Evolutionary conservation across 2,797 vertebrate species (phyloP), one percentile per base, ranked within the genome.

Genomic region (Pseudopleuronectes americanus): DNA sequence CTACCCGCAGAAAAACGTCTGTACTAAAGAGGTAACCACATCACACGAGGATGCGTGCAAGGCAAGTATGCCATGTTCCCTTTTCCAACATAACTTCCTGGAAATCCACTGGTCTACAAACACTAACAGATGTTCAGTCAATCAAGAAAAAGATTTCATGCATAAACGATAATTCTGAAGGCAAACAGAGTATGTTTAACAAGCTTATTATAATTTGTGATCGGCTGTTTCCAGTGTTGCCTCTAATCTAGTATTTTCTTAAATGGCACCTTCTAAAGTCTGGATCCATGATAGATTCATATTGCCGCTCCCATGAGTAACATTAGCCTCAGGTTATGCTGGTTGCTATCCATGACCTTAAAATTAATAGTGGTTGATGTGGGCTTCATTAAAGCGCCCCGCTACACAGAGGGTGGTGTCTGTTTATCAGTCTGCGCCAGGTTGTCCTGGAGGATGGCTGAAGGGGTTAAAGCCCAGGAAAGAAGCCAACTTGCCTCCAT

Each of bases 381-480:
- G 54, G 80, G 80, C 69, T 84, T 89, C 80, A 85, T 90, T 88
- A 85, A 90, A 80, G 68, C 52, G 55, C 57, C 82, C 82, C 23
- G 33, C 56, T 59, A 71, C 78, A 80, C 79, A 64, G 71, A 82
- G 79, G 71, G 61, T 13, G 63, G 81, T 64, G 82, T 86, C 87
- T 84, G 82, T 89, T 88, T 87, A 85, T 91, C 90, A 85, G 78
- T 0, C 71, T 19, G 64, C 77, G 85, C 76, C 87, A 89, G 86
- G 79, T 38, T 55, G 73, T 82, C 83, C 80, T 87, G 74, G 61
- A 83, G 86, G 66, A 68, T 75, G 75, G 84, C 84, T 81, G 79
- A 85, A 79, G 80, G 95, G 94, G 95, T 96, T 96, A 94, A 94
- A 84, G 77, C 79, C 76, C 47, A 63, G 82, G 43, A 76, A 84